Evolutionary conservation across 2,113 vertebrate species (phyloP), one percentile per base, ranked within the genome.

Genomic region (Chionis minor): DNA sequence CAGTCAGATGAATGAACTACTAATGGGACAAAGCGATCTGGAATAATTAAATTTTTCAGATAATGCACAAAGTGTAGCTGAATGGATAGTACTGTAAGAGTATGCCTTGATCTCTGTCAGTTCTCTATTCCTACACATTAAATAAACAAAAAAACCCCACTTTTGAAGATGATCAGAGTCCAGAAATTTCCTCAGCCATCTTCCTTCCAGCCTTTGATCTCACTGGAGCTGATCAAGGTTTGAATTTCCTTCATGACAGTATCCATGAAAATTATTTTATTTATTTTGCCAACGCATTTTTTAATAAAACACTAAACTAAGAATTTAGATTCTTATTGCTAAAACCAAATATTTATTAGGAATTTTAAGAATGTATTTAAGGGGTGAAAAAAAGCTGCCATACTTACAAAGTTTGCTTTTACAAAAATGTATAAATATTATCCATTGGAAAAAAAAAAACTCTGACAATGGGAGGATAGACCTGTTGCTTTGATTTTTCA

Each of bases 1-100:
- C 5, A 8, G 90, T 92, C 87, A 94, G 81, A 95, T 90, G 74
- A 94, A 97, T 96, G 90, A 95, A 88, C 74, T 96, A 70, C 85
- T 96, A 95, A 96, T 90, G 87, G 70, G 70, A 90, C 74, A 92
- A 93, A 88, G 49, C 70, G 94, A 93, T 92, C 49, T 77, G 58
- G 86, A 95, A 93, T 77, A 96, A 93, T 86, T 88, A 88, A 82
- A 40, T 66, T 91, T 88, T 88, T 88, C 42, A 96, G 90, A 85
- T 92, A 96, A 95, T 89, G 42, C 32, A 74, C 22, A 67, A 90
- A 94, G 40, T 51, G 61, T 49, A 90, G 54, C 61, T 92, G 54
- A 91, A 87, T 77, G 51, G 35, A 42, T 83, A 91, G 47, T 59
- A 59, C 14, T 54, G 52, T 61, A 90, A 80, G 8, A 44, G 18